phyloP scores from a whole-genome alignment of 1,140 invertebrate genomes.

The Diabrotica undecimpunctata region DNA sequence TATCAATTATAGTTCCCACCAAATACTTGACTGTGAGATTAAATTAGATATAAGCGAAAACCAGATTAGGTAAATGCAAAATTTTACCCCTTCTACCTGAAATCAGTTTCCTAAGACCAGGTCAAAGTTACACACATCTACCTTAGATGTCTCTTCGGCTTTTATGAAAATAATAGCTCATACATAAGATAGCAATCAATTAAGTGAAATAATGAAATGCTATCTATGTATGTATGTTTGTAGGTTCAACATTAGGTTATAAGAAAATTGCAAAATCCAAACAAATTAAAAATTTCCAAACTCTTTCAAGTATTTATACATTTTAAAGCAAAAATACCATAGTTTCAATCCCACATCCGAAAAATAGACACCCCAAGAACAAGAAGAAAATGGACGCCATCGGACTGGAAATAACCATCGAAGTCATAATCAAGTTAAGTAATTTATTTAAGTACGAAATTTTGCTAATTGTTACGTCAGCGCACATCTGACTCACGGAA shows the following conservation, averaged over 20 bases:
- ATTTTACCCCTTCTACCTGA: no score
- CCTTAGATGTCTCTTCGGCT: neutral
- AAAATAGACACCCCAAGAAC: neutral
- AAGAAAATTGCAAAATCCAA: no score
- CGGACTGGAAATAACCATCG: slow-evolving; percentile 6
- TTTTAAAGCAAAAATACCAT: no score
- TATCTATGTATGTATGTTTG: no score
- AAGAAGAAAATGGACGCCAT: slow-evolving; percentile 8
- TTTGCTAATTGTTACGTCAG: slow-evolving; percentile 2
- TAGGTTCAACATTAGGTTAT: no score
- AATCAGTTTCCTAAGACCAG: neutral
- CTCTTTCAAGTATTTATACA: no score
- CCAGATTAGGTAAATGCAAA: no score
- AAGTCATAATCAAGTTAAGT: slow-evolving; percentile 10
- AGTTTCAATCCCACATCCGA: no score
- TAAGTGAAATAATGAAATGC: neutral
- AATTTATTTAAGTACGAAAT: slow-evolving; percentile 7
- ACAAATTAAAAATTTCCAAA: no score
- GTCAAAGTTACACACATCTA: neutral
- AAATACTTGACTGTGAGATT: no score
- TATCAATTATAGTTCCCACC: no score
- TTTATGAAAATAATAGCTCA: neutral
- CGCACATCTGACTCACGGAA: neutral
- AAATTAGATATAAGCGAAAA: no score
- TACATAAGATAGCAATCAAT: neutral